Conservation (phyloP, 2,113 vertebrate genomes). For the Rhizomys pruinosus region DNA sequence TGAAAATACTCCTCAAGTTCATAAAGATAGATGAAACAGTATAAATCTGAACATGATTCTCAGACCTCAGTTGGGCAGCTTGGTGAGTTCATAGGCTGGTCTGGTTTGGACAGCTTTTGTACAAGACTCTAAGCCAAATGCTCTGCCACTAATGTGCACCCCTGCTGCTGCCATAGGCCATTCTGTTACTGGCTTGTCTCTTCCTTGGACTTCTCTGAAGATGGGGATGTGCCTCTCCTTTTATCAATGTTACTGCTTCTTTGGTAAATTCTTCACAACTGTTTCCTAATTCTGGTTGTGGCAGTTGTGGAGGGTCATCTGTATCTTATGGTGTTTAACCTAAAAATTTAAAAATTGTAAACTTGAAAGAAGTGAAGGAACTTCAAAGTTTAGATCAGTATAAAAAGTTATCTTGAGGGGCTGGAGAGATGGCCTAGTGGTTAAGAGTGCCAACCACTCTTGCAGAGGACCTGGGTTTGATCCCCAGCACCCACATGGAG, state of each 20-base stretch:
- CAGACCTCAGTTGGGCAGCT: neutral
- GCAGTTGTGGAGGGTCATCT: neutral
- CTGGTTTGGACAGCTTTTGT: neutral
- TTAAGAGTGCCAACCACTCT: too few relatives aligned
- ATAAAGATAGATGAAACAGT: neutral
- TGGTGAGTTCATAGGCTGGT: neutral
- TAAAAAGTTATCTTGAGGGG: neutral
- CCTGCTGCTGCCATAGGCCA: neutral
- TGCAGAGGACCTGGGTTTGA: too few relatives aligned
- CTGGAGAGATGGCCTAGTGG: too few relatives aligned
- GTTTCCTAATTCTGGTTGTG: neutral
- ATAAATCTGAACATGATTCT: neutral
- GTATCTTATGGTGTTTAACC: neutral
- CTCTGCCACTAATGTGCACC: neutral
- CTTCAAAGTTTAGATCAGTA: neutral
- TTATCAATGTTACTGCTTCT: neutral
- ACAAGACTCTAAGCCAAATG: neutral
- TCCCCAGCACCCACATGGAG: too few relatives aligned
- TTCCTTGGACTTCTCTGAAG: neutral
- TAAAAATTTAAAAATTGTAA: conserved; percentile 45
- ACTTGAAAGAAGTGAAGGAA: neutral
- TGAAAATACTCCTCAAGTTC: neutral
- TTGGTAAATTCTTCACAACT: neutral
- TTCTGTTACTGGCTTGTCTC: neutral
- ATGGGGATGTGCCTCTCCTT: neutral